phyloP scores from a whole-genome alignment of 2,113 vertebrate genomes.

The Riparia riparia region DNA sequence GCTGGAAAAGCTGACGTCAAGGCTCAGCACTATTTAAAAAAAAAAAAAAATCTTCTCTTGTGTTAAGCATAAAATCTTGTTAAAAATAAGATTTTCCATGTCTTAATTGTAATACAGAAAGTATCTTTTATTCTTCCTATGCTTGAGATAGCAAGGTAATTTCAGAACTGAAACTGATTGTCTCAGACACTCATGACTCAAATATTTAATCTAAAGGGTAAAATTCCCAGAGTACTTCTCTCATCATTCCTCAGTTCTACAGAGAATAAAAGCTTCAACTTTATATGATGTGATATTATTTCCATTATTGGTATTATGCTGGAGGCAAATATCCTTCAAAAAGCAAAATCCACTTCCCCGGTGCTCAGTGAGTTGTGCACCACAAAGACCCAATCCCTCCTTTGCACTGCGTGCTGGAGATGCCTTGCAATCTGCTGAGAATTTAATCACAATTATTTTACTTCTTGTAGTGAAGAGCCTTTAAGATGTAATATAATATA shows the following conservation, averaged over 20 bases:
- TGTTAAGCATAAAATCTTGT: constrained; percentile 65
- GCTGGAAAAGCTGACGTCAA: constrained; percentile 29
- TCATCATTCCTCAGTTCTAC: constrained; percentile 76
- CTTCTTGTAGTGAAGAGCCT: constrained; percentile 51
- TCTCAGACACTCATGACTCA: constrained; percentile 79
- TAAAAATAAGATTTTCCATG: constrained; percentile 74
- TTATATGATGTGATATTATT: constrained; percentile 83
- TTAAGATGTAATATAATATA: constrained; percentile 68
- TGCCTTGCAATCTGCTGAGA: constrained; percentile 72
- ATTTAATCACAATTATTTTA: constrained; percentile 76
- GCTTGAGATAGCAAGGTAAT: constrained; percentile 83
- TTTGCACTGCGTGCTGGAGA: constrained; percentile 38
- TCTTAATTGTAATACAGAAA: constrained; percentile 79
- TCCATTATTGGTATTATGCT: constrained; percentile 82
- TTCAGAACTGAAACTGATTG: constrained; percentile 78
- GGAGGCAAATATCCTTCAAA: constrained; percentile 82
- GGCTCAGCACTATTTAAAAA: neutral
- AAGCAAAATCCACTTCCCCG: constrained; percentile 62
- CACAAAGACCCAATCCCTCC: constrained; percentile 60
- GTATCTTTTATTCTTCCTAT: constrained; percentile 76
- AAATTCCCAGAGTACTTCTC: constrained; percentile 80
- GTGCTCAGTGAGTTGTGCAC: neutral
- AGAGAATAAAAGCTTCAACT: constrained; percentile 79
- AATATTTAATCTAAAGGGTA: constrained; percentile 84
- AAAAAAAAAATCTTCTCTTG: neutral